phyloP scores from a whole-genome alignment of 2,888 invertebrate genomes.

The Macaria liturata region DNA sequence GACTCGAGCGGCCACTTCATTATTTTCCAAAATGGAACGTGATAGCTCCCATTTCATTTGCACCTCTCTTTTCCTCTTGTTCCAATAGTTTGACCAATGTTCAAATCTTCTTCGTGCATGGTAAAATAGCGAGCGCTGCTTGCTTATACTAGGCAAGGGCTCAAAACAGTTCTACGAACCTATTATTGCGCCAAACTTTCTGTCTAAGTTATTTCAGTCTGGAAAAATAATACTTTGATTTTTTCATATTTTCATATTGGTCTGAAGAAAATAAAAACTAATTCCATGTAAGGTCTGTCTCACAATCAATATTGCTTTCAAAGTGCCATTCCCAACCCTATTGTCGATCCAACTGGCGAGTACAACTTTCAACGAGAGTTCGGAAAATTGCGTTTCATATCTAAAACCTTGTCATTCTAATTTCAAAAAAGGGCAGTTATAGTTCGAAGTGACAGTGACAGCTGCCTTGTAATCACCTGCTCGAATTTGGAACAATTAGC shows the following conservation, averaged over 20 bases:
- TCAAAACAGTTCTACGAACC: too few relatives aligned
- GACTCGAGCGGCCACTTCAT: conserved; percentile 70
- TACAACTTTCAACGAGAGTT: conserved; percentile 18
- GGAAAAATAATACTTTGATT: too few relatives aligned
- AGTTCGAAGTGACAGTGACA: conserved; percentile 19
- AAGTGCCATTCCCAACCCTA: conserved; percentile 18
- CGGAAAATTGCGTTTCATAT: conserved; percentile 18
- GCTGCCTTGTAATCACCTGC: conserved; percentile 31
- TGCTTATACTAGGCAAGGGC: too few relatives aligned
- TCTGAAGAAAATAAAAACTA: conserved; percentile 14
- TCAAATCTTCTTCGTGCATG: conserved; percentile 55
- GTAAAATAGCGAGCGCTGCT: too few relatives aligned
- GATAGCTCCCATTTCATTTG: conserved; percentile 44
- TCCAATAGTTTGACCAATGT: conserved; percentile 58
- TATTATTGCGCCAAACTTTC: too few relatives aligned
- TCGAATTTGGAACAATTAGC: conserved; percentile 59
- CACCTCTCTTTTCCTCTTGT: conserved; percentile 48
- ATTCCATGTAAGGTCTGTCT: conserved; percentile 17
- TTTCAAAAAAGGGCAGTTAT: conserved; percentile 22
- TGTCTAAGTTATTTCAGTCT: too few relatives aligned
- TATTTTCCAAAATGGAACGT: conserved; percentile 71
- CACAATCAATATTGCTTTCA: conserved; percentile 21
- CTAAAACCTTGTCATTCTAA: conserved; percentile 16
- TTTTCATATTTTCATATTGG: conserved; percentile 2
- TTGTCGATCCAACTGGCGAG: conserved; percentile 20